These are phyloP conservation scores for Lampris megalopsis DNA, from an alignment of 2,113 vertebrate species.

Conservation along the genomic window DNA sequence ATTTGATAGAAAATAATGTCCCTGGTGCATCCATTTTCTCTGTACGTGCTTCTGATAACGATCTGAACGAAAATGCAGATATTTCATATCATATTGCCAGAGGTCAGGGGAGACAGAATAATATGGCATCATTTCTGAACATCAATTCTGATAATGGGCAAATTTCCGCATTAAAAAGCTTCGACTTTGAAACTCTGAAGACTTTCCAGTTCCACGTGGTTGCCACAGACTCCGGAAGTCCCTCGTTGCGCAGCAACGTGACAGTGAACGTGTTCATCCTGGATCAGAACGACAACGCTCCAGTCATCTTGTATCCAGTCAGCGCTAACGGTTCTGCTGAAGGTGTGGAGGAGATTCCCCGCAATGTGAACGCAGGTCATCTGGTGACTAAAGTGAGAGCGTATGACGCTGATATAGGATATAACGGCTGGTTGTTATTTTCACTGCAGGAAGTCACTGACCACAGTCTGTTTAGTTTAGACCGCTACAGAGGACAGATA, in stretches of 20 bases:
- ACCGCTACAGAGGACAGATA: no score
- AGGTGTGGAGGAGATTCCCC: background rate
- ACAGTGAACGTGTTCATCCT: constrained; percentile 18
- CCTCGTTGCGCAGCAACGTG: constrained; percentile 50
- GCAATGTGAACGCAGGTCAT: no score
- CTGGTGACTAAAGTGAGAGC: no score
- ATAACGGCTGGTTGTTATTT: no score
- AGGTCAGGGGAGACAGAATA: constrained; percentile 16
- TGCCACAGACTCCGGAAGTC: constrained; percentile 56
- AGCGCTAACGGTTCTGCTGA: background rate
- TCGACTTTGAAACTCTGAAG: constrained; percentile 75
- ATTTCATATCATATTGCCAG: constrained; percentile 64
- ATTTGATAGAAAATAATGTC: constrained; percentile 73
- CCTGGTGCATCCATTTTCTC: constrained; percentile 63
- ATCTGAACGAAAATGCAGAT: constrained; percentile 64
- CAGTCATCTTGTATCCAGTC: background rate
- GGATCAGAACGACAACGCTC: constrained; percentile 41
- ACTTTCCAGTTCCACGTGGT: constrained; percentile 64
- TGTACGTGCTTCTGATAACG: constrained; percentile 66
- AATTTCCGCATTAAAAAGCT: constrained; percentile 63
- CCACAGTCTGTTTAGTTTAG: no score
- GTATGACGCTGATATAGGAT: no score
- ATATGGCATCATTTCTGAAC: constrained; percentile 58
- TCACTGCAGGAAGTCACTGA: no score
- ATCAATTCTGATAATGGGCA: constrained; percentile 71